Base-by-base conservation (phyloP, 2,113 vertebrate genomes). In the Paraplagusia blochii region DNA sequence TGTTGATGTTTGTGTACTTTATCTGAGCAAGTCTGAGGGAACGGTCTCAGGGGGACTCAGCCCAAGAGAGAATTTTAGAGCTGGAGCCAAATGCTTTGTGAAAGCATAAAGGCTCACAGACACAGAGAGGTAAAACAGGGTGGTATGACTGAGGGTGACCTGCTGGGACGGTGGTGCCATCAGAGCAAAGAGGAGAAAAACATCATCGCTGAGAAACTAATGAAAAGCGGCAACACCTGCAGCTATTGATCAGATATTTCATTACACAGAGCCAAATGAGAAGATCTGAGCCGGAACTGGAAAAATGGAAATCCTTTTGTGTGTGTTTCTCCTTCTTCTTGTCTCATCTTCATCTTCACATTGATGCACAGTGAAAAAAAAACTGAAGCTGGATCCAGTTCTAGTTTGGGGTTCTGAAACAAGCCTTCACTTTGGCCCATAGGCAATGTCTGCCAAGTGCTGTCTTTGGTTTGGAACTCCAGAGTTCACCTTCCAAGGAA, bases 241-340 rank as follows among this genome's bases (percentile, higher is more conserved):
- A 73, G 12, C 39, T 66, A 72, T 52, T 64, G 53, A 75, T 66
- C 58, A 56, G 49, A 36, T 68, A 17, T 74, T 66, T 56, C 44
- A 74, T 68, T 68, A 52, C 47, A 40, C 7, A 36, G 16, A 63
- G 46, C 42, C 50, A 53, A 38, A 43, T 36, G 12, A 54, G 35
- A 65, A 22, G 47, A 59, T 56, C 46, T n/a, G 6, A 47, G 44
- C 36, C 36, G 33, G 34, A 58, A 44, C 42, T 57, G 36, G 40
- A 53, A 19, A 11, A 67, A 52, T 15, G 53, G 52, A 57, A 65
- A 57, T 33, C 33, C 18, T 66, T 19, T 44, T 7, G 38, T 34
- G 7, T 47, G 29, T 57, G 40, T 29, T 22, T 47, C 58, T 53
- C 51, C n/a, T 34, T 7, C 22, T 63, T 49, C 4, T 10, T 51